phyloP scores from a whole-genome alignment of 2,797 vertebrate species.

The Botia almorhae region DNA sequence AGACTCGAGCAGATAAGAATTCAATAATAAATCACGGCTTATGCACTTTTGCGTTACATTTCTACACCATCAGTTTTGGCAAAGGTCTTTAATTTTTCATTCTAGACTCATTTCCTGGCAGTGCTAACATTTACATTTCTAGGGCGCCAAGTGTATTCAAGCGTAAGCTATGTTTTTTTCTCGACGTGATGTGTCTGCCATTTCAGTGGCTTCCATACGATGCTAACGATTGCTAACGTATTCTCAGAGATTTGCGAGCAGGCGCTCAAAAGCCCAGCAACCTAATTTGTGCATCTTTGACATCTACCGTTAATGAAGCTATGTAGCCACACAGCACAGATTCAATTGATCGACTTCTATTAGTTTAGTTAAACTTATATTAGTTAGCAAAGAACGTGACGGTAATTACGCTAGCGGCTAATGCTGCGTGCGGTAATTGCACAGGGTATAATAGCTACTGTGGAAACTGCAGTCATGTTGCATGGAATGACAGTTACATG shows the following conservation, averaged over 20 bases:
- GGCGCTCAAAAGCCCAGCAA: background rate
- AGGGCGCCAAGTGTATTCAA: constrained; percentile 19
- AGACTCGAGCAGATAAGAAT: constrained; percentile 8
- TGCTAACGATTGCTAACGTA: background rate
- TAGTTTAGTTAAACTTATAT: constrained; percentile 23
- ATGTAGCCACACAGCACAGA: background rate
- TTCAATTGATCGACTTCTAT: constrained; percentile 31
- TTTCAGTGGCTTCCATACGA: constrained; percentile 8
- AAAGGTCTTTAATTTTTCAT: constrained; percentile 42
- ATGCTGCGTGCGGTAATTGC: constrained; percentile 22
- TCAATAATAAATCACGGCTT: constrained; percentile 30
- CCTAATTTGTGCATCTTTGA: constrained; percentile 20
- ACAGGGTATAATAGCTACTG: constrained; percentile 37
- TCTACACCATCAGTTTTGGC: constrained; percentile 41
- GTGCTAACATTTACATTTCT: constrained; percentile 32
- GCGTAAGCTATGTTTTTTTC: background rate
- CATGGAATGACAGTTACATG: constrained; percentile 34
- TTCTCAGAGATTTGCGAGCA: constrained; percentile 6
- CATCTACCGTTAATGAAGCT: constrained; percentile 16
- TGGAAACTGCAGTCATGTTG: constrained; percentile 37
- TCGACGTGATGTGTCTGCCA: constrained; percentile 17
- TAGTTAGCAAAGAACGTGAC: constrained; percentile 16
- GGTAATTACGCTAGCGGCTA: constrained; percentile 22
- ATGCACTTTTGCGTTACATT: constrained; percentile 34
- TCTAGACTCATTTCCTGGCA: constrained; percentile 26